A percentile compares a stretch with the other conserved stretches of the same genome.
These are phyloP conservation scores for Nineta flava DNA, from an alignment of 2,888 invertebrate genomes.

Conservation along the genomic window DNA sequence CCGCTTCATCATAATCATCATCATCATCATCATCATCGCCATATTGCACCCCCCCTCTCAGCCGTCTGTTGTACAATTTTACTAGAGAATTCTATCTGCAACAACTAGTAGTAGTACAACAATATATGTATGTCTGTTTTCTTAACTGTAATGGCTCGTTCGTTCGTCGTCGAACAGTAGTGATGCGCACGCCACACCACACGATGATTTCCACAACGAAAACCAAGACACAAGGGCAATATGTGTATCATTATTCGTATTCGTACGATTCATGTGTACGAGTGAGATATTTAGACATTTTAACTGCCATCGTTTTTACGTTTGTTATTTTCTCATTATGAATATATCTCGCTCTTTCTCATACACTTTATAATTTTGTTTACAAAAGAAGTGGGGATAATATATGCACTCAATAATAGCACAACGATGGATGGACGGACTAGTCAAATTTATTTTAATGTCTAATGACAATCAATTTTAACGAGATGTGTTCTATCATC, in stretches of 20 bases:
- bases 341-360: no score
- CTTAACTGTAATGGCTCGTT: slow-evolving; percentile 35
- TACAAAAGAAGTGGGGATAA: slow-evolving; percentile 3
- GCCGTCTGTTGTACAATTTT: no score
- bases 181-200: slow-evolving; percentile 27
- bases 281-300: neutral
- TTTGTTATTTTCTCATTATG: no score
- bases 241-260: slow-evolving; percentile 14
- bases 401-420: slow-evolving; percentile 6
- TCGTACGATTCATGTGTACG: slow-evolving; percentile 3
- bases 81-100: neutral
- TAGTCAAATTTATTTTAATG: slow-evolving; percentile 8
- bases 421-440: neutral
- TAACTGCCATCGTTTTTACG: neutral
- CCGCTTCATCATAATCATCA: neutral
- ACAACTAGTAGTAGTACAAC: neutral
- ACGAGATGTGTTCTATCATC: slow-evolving; percentile 4
- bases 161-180: slow-evolving; percentile 23
- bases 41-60: no score
- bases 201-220: slow-evolving; percentile 27
- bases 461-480: slow-evolving; percentile 7
- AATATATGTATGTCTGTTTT: slow-evolving; percentile 36
- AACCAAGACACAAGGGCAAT: slow-evolving; percentile 23
- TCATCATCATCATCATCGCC: no score
- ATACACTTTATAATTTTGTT: no score